phyloP scores from a whole-genome alignment of 2,113 vertebrate genomes.

The Channa argus region DNA sequence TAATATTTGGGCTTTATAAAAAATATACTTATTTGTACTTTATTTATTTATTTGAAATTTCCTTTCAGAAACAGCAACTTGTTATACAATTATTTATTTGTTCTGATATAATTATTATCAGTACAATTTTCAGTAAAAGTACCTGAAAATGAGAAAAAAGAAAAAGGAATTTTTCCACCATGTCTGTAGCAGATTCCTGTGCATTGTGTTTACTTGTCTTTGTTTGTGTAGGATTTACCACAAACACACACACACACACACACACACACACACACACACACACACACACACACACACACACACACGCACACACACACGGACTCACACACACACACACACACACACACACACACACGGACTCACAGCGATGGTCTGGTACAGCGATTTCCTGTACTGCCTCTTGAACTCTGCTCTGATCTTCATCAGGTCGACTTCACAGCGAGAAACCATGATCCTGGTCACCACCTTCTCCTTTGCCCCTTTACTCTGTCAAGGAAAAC shows the following conservation, averaged over 20 bases:
- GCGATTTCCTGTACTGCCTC: conserved; percentile 88
- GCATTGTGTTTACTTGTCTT: neutral
- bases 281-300: no score
- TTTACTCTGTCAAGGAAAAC: conserved; percentile 84
- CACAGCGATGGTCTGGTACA: conserved; percentile 89
- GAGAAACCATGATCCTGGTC: conserved; percentile 94
- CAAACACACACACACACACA: neutral
- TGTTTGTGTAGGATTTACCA: neutral
- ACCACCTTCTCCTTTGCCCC: conserved; percentile 92
- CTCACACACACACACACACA: conserved; percentile 45
- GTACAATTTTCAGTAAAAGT: no score
- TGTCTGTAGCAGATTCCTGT: accelerated
- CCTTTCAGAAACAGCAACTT: no score
- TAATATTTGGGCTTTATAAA: no score
- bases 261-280: no score
- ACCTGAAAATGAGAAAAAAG: no score
- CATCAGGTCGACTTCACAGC: conserved; percentile 93
- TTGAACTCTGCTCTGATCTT: conserved; percentile 95
- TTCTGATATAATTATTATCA: no score
- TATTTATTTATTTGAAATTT: no score
- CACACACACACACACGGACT: conserved; percentile 21
- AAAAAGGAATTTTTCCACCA: no score
- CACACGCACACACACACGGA: neutral
- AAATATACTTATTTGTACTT: no score
- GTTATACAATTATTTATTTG: no score